Base-by-base conservation (phyloP, 2,797 vertebrate species). In the Natrix natrix region DNA sequence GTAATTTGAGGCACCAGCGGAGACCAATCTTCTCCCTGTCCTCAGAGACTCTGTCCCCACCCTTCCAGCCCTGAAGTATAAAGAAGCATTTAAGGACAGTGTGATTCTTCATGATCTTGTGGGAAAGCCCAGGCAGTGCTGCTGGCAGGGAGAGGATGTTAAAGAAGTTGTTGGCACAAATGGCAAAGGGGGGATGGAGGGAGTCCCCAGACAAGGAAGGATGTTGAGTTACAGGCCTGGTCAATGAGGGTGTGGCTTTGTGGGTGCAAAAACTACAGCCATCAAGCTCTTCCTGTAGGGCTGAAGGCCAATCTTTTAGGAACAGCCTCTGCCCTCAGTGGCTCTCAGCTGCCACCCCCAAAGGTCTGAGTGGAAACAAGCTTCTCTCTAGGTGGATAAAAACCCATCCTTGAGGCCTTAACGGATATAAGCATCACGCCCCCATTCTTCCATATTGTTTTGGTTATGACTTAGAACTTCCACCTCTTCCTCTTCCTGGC, bases 401-500 rank as follows among this genome's bases (percentile, higher is more conserved):
- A 91, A 92, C n/a, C 26, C 56, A n/a, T 28, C 78, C 32, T 78
- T 37, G 1, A 86, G 54, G 57, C 48, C 94, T 96, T 95, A 98
- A 93, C 97, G 97, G 95, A 96, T 96, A 91, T 97, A 97, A 74
- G 97, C 96, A 0, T 97, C 98, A n/a, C 96, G 96, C 1, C 96
- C 97, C 98, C 98, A 98, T 93, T 97, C 97, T 95, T 97, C 97
- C 56, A 95, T 86, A 3, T 97, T 96, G 7, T 97, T 95, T 94
- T 96, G 97, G 97, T 98, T 99, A 91, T 97, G 98, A 92, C 98
- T 97, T 93, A 98, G 96, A 32, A 98, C 90, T 48, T 93, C 90
- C 48, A 89, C 94, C 0, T 98, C 97, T 37, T 74, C 69, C 69
- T 74, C 66, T 48, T 83, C 98, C 55, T 98, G 97, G 97, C 98